These are phyloP conservation scores for Pristionchus japonicus DNA, from an alignment of 2,888 invertebrate genomes.

Conservation along the genomic window DNA sequence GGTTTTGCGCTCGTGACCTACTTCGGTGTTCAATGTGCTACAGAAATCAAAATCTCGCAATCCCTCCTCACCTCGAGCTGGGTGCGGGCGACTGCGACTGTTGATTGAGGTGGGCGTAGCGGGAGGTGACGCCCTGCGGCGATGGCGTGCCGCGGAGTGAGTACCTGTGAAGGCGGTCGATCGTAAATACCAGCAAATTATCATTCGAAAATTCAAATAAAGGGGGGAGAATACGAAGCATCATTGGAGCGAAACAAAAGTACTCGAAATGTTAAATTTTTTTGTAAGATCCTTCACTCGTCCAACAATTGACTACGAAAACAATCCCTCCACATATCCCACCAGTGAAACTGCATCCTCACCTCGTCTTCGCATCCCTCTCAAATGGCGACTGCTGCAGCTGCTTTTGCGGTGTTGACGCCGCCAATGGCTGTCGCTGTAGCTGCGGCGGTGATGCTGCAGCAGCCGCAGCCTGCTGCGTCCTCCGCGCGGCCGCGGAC, in stretches of 20 bases:
- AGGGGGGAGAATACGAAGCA: too few relatives aligned
- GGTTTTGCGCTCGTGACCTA: too few relatives aligned
- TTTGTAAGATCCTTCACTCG: too few relatives aligned
- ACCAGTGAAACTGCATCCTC: background rate
- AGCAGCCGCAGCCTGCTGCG: background rate
- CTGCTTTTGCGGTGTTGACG: background rate
- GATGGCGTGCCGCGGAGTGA: conserved; percentile 27
- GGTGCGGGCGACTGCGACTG: background rate
- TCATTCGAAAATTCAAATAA: too few relatives aligned
- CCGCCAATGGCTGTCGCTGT: background rate
- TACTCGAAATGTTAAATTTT: too few relatives aligned
- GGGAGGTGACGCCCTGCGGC: background rate
- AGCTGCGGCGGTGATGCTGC: background rate
- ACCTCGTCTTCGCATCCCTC: conserved; percentile 11
- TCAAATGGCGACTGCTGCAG: background rate
- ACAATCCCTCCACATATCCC: background rate
- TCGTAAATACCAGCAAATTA: too few relatives aligned
- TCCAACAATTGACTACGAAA: too few relatives aligned
- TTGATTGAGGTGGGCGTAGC: conserved; percentile 21
- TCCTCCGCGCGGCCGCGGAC: background rate
- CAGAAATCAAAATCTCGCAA: background rate
- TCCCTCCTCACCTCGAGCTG: background rate
- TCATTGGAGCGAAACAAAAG: too few relatives aligned
- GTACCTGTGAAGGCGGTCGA: background rate
- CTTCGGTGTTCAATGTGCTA: too few relatives aligned